phyloP scores from a whole-genome alignment of 2,888 invertebrate genomes.

The Oligia strigilis region DNA sequence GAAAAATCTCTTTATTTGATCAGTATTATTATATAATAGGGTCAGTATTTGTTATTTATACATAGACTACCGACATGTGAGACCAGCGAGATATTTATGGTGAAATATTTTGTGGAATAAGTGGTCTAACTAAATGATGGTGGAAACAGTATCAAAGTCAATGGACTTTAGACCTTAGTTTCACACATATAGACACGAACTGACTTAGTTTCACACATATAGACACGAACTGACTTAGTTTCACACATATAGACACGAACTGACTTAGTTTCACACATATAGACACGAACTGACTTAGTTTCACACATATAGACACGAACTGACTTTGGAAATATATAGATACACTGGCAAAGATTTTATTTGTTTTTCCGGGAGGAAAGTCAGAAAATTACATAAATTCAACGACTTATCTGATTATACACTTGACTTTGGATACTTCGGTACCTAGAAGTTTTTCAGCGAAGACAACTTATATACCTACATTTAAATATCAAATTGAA shows the following conservation, averaged over 20 bases:
- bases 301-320: no score
- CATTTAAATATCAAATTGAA: conserved; percentile 44
- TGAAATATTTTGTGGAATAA: neutral
- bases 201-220: neutral
- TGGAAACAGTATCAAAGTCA: neutral
- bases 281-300: no score
- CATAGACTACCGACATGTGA: neutral
- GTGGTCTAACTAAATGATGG: no score
- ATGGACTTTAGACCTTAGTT: neutral
- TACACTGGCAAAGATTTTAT: neutral
- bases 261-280: neutral
- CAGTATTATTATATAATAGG: conserved; percentile 4
- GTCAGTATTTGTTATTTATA: conserved; percentile 11
- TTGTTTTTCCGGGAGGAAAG: neutral
- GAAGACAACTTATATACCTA: neutral
- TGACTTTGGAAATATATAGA: neutral
- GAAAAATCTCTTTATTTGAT: conserved; percentile 23
- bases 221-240: neutral
- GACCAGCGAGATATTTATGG: neutral
- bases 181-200: neutral
- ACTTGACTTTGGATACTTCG: neutral
- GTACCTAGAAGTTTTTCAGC: neutral
- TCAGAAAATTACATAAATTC: neutral
- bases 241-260: neutral
- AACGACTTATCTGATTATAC: neutral